Evolutionary conservation across 2,113 vertebrate genomes (phyloP).

Genomic region (Halcyon malimbica): DNA sequence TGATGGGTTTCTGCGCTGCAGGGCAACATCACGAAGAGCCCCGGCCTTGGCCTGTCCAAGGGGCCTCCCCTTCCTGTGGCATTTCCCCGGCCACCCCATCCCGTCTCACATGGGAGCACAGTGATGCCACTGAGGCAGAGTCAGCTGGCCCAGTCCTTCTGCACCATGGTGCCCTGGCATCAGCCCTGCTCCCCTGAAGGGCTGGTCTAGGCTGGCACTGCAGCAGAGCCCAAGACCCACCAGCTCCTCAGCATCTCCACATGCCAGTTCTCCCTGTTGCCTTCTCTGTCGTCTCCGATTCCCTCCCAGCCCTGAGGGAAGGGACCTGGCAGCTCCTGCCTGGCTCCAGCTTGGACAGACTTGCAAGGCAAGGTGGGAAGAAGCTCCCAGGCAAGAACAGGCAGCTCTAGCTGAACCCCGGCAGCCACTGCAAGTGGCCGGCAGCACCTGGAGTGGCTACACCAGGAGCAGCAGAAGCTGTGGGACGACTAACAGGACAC

Average conservation of each 20-base stretch:
- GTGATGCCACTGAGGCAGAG: rapidly evolving
- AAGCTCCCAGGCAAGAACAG: background rate
- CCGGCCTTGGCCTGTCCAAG: background rate
- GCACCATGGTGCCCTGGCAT: rapidly evolving
- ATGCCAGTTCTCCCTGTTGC: background rate
- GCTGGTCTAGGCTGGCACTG: rapidly evolving
- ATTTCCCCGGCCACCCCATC: background rate
- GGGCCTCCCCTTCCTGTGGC: background rate
- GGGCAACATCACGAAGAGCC: background rate
- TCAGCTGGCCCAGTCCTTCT: rapidly evolving
- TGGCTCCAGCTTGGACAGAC: background rate
- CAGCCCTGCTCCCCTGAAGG: background rate
- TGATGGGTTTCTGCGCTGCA: background rate
- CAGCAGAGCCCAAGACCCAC: background rate
- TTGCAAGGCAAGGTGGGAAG: rapidly evolving
- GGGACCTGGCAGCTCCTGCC: background rate
- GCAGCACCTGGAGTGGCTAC: background rate
- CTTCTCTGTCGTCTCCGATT: background rate
- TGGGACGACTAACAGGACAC: rapidly evolving
- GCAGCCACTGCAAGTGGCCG: rapidly evolving
- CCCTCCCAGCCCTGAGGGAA: background rate
- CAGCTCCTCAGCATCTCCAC: background rate
- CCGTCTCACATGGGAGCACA: rapidly evolving
- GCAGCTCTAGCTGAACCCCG: rapidly evolving
- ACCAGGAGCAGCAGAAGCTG: background rate